These are phyloP conservation scores for Leptopilina clavipes DNA, from an alignment of 1,140 invertebrate genomes.

Conservation along the genomic window DNA sequence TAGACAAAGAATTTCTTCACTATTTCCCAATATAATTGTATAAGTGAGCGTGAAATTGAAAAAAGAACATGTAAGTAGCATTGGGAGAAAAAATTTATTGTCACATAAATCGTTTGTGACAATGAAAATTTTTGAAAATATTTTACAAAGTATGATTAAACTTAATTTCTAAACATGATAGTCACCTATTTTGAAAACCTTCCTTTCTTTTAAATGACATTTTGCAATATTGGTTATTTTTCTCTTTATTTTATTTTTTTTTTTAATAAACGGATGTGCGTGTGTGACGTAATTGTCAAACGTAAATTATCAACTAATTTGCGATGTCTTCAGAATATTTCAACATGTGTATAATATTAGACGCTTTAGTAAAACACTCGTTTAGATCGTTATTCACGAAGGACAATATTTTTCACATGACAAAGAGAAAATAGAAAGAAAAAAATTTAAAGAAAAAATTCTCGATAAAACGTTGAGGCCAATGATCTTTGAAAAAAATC, in stretches of 20 bases:
- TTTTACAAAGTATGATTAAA: conserved; percentile 7
- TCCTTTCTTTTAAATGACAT: not conserved
- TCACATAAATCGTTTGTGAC: no score
- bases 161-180: not conserved
- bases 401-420: not conserved
- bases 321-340: conserved; percentile 3
- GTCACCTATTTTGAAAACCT: not conserved
- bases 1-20: no score
- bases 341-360: not conserved
- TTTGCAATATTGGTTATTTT: not conserved
- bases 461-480: not conserved
- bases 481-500: conserved; percentile 13
- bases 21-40: no score
- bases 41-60: no score
- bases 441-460: not conserved
- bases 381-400: not conserved
- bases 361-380: not conserved
- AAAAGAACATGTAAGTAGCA: no score
- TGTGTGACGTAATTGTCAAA: not conserved
- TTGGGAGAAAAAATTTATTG: no score
- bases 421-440: not conserved
- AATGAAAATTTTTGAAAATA: not conserved
- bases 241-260: not conserved
- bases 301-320: not conserved
- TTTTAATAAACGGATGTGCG: conserved; percentile 9